Evolutionary conservation across 2,888 invertebrate genomes (phyloP), one percentile per base, ranked within the genome.

Genomic region (Celastrina argiolus): DNA sequence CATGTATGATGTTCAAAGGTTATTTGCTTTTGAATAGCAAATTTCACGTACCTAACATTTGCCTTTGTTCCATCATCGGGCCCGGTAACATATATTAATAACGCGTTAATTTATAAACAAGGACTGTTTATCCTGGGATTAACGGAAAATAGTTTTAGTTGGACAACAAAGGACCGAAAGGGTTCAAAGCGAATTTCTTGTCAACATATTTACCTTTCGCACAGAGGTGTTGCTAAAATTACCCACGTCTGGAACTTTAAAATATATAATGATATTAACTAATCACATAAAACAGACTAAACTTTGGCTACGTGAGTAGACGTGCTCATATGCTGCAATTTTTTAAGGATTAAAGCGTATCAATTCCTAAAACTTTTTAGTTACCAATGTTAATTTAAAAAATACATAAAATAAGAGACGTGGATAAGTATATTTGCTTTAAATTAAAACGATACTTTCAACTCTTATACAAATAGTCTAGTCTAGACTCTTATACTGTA

Each of bases 161-260:
- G 86, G 83, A 90, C 88, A 90, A 90, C 90, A 91, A 91, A 90
- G 90, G 89, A 80, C 83, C 78, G 80, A 81, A 85, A 88, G 90
- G 90, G 90, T 91, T 90, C 90, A 91, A 91, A 91, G 90, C 87
- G 85, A 89, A 88, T 89, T 89, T 91, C 90, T 90, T 90, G 89
- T 83, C 88, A 86, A 89, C 90, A 91, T 91, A 91, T 91, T 91
- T 91, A 90, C 90, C 86, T 88, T 84, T 87, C n/a, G 88, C 86
- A 82, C 80, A 82, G 81, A 87, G 88, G 85, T 89, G 90, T 90
- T 91, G 88, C 88, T 86, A 90, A 91, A 89, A 90, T 90, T 89
- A 88, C 88, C 88, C 87, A 84, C 82, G 84, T 83, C 78, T 87
- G 86, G 89, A 85, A 34, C 34, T 26, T 61, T 18, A 36, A 61